Evolutionary conservation across 2,797 vertebrate species (phyloP).

Genomic region (Ciconia nigra): DNA sequence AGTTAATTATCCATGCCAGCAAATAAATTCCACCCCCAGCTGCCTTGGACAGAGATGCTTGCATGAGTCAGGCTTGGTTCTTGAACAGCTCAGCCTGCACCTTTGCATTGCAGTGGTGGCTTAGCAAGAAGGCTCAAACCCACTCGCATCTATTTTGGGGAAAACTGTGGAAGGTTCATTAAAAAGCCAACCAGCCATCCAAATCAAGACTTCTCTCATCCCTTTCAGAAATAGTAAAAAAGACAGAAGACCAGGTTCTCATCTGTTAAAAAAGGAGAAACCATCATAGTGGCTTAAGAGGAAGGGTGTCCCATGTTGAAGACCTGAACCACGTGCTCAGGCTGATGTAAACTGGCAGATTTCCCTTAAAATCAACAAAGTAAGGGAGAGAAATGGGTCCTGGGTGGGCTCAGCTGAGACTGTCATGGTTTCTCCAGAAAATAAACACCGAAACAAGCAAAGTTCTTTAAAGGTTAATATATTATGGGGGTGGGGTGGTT

Average conservation of each 20-base stretch:
- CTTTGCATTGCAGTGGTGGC: background rate
- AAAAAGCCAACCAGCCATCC: background rate
- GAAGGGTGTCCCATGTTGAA: background rate
- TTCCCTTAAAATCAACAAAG: background rate
- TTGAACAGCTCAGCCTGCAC: background rate
- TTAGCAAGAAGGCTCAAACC: background rate
- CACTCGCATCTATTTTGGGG: background rate
- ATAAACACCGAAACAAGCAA: background rate
- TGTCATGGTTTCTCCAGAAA: background rate
- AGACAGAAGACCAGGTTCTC: background rate
- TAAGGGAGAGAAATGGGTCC: background rate
- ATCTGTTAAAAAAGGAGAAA: background rate
- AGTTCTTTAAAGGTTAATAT: conserved; percentile 17
- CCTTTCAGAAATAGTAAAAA: background rate
- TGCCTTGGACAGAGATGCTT: background rate
- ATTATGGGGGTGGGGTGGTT: background rate
- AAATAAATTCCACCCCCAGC: background rate
- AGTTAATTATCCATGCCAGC: background rate
- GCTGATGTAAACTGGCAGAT: background rate
- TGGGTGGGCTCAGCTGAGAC: background rate
- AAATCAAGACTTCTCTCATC: background rate
- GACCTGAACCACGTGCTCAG: background rate
- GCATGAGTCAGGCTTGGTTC: background rate
- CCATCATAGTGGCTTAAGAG: background rate
- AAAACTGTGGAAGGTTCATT: background rate